phyloP scores from a whole-genome alignment of 2,113 vertebrate genomes.

The Halichoerus grypus region DNA sequence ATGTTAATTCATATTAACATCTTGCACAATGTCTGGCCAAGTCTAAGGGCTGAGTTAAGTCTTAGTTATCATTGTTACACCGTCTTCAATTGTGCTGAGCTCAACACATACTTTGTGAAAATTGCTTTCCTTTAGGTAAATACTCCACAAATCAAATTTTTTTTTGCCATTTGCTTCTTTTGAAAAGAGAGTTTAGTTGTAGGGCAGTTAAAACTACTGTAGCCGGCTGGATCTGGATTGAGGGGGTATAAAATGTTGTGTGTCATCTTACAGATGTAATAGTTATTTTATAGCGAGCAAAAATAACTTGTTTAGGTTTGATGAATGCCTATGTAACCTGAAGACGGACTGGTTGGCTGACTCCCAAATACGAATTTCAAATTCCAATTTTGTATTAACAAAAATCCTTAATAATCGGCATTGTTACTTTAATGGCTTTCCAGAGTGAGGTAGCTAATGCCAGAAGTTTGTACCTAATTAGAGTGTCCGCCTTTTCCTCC shows the following conservation, averaged over 20 bases:
- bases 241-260: not conserved
- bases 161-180: conserved; percentile 40
- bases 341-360: not conserved
- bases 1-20: not conserved
- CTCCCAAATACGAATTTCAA: conserved; percentile 10
- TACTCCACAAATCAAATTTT: not conserved
- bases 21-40: not conserved
- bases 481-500: not conserved
- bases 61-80: not conserved
- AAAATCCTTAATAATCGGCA: not conserved
- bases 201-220: not conserved
- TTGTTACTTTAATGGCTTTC: not conserved
- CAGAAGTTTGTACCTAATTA: not conserved
- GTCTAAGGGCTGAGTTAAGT: not conserved
- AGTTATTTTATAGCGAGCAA: not conserved
- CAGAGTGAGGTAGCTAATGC: not conserved
- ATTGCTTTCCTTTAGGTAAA: conserved; percentile 14
- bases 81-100: not conserved
- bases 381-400: not conserved
- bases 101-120: conserved; percentile 40
- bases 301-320: not conserved
- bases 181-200: not conserved
- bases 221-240: not conserved
- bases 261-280: not conserved
- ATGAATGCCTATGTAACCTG: not conserved